phyloP scores from a whole-genome alignment of 1,140 invertebrate genomes.

The Cephus cinctus region DNA sequence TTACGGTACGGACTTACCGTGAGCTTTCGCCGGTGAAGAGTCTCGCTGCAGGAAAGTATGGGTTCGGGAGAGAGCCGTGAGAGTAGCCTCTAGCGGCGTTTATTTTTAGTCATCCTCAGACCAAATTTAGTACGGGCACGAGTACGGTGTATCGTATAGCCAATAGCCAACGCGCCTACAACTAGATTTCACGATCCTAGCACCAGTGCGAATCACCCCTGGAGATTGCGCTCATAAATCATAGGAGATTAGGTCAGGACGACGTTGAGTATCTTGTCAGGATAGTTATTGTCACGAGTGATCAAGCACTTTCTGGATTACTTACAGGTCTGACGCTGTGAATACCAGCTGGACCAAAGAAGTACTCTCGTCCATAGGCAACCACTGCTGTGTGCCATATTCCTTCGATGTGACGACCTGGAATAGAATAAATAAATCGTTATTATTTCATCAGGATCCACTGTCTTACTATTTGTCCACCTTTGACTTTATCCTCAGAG shows the following conservation, averaged over 20 bases:
- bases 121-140: slow-evolving; percentile 51
- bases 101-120: slow-evolving; percentile 21
- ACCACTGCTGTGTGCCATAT: slow-evolving; percentile 88
- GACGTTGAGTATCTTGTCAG: no score
- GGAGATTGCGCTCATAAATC: no score
- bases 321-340: slow-evolving; percentile 76
- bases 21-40: slow-evolving; percentile 28
- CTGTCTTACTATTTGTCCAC: no score
- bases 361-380: slow-evolving; percentile 83
- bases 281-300: no score
- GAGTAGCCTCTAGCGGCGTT: slow-evolving; percentile 8
- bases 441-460: not conserved
- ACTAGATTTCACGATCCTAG: slow-evolving; percentile 23
- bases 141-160: slow-evolving; percentile 47
- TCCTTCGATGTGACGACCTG: slow-evolving; percentile 78
- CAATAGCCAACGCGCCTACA: not conserved
- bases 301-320: no score
- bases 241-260: no score
- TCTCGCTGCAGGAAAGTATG: slow-evolving; percentile 27
- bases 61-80: slow-evolving; percentile 27
- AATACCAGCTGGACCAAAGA: slow-evolving; percentile 80
- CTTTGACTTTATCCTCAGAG: no score
- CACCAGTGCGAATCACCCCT: not conserved
- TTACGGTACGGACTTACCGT: slow-evolving; percentile 32
- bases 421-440: slow-evolving; percentile 21